Evolutionary conservation across 2,888 invertebrate species (phyloP), one percentile per base, ranked within the genome.

Genomic region (Xestia ashworthii): DNA sequence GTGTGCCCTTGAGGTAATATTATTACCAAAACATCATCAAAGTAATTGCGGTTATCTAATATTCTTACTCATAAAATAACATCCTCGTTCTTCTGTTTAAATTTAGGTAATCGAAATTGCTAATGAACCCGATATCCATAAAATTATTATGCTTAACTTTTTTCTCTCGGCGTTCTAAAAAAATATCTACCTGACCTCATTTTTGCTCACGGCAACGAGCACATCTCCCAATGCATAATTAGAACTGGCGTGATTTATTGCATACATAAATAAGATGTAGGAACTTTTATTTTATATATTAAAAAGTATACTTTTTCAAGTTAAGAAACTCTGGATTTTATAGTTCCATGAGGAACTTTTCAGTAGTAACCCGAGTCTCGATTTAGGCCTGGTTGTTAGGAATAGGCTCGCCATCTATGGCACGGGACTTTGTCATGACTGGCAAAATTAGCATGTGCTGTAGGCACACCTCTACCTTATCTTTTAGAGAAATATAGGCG

Each of bases 71-170:
- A 32, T 76, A 58, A 60, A 65, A 44, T 25, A 50, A 4, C 64
- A 65, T 44, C 64, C 65, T 53, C 44, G 12, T 44, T 19, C 22
- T 75, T 75, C 22, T 38, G 58, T 46, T 53, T 25, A 65, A 65
- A 67, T 69, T 65, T 22, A 65, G 79, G 16, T 71, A 58, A 60
- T 65, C 55, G 46, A 73, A 67, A 74, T 68, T 64, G 68, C 81
- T 66, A 81, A 81, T 68, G 65, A 81, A 70, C 11, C 50, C 69
- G 53, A 69, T 80, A 79, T 64, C 48, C 67, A 79, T 64, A 64
- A 80, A 79, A 72, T 78, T 58, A 78, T 79, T 60, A 74, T 74
- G 58, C 69, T 65, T 19, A 69, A 58, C 41, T 53, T 75, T 55
- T 55, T 81, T 38, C 68, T 19, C 69, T 19, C 38, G 6, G 22